Evolutionary conservation across 2,888 invertebrate species (phyloP), one percentile per base, ranked within the genome.

Genomic region (Linnaemya vulpina): DNA sequence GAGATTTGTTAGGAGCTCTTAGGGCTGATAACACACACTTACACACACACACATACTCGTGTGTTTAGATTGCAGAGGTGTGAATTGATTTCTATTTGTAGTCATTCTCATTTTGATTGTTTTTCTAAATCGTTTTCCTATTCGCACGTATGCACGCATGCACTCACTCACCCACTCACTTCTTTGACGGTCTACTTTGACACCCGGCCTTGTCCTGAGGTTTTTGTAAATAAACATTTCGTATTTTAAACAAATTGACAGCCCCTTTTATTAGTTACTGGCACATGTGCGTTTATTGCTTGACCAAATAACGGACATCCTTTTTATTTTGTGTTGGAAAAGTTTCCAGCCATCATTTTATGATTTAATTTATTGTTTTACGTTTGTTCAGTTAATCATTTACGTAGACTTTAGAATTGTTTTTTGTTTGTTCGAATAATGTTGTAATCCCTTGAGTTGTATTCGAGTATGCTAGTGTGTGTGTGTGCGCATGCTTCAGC

Each of bases 51-150:
- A 13, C 10, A 38, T 53, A 63, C 15, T 10, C 60, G 17, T 51
- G 43, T 62, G 43, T 67, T 53, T 30, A n/a, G 8, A 25, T 51
- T 78, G 20, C 11, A 43, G 78, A 86, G 86, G 86, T 86, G 86
- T 82, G 86, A 86, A 82, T 78, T 86, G 78, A 84, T 76, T 80
- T 83, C 35, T 38, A 74, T 74, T 73, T 53, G 9, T 15, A 58
- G 49, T 51, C 8, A 63, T 38, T 20, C 38, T 65, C 22, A 74
- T 43, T 70, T 35, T 20, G 43, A 73, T 73, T 70, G 63, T 71
- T 79, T 75, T 76, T 43, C 38, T 55, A 22, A 80, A 58, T 30
- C 40, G 65, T 62, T 77, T 55, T 22, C 43, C 22, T 25, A 49
- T n/a, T 20, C 43, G 20, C n/a, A 49, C 17, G 49, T 70, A 62